Conservation (phyloP, 2,888 invertebrate species). For the Pammene fasciana region DNA sequence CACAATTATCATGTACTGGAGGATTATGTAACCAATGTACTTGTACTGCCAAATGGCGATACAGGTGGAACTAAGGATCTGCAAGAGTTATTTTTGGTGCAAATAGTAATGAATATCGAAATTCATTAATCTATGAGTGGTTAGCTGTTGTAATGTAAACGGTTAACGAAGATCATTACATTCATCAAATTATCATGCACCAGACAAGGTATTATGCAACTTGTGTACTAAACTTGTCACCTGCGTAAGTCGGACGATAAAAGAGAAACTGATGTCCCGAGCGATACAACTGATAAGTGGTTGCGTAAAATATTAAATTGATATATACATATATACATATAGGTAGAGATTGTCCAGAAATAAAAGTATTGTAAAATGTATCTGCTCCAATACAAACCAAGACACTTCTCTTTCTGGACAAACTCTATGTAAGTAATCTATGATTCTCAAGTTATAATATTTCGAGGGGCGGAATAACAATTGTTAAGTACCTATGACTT, state of each 20-base stretch:
- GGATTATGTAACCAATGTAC: slow-evolving; percentile 28
- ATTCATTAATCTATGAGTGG: too few relatives aligned
- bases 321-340: slow-evolving; percentile 5
- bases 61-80: background rate
- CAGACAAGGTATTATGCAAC: slow-evolving; percentile 37
- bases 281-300: slow-evolving; percentile 12
- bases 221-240: slow-evolving; percentile 19
- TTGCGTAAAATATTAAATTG: background rate
- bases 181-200: slow-evolving; percentile 39
- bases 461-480: too few relatives aligned
- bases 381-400: too few relatives aligned
- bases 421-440: too few relatives aligned
- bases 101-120: background rate
- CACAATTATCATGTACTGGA: slow-evolving; percentile 41
- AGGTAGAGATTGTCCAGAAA: too few relatives aligned
- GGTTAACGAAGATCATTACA: slow-evolving; percentile 24
- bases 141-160: background rate
- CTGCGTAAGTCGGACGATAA: slow-evolving; percentile 19
- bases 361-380: too few relatives aligned
- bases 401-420: too few relatives aligned
- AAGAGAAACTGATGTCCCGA: slow-evolving; percentile 24
- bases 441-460: too few relatives aligned
- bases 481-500: too few relatives aligned
- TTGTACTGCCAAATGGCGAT: slow-evolving; percentile 10
- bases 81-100: background rate